Base-by-base conservation (phyloP, 92 coral and sea anemone genomes). In the Montipora capitata region DNA sequence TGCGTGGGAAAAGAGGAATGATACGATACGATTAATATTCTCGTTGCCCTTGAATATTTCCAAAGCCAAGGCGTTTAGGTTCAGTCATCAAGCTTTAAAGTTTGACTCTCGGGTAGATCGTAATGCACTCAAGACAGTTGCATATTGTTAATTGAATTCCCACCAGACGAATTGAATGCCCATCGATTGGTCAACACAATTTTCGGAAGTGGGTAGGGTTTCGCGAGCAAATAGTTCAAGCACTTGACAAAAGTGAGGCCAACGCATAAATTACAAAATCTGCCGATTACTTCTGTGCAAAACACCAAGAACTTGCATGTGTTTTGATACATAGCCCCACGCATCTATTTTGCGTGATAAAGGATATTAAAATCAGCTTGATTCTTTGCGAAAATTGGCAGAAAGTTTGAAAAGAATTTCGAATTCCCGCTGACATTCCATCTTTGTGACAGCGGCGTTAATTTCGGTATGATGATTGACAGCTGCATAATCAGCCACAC, bases 401-500 rank as follows among this genome's bases (percentile, higher is more conserved):
- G 39, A 18, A 81, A 81, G 63, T 79, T 65, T 79, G 74, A 79
- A 27, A 59, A 44, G 66, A 27, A 72, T 59, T 83, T 57, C 15
- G 69, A 57, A 83, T 72, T 70, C 87, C 87, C 79, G 72, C 87
- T 72, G 68, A 78, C 96, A 93, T 95, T 95, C 92, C 86, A 90
- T 71, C 15, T 75, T 57, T 66, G 93, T 93, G 96, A 93, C 90
- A 68, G 94, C 73, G 87, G 80, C 84, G 91, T 80, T 79, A 85
- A 86, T 76, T 88, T 92, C 85, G 92, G 83, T 11, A 44, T 64
- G 75, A 74, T 93, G 98, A 95, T 95, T 95, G 98, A 91, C 98
- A 88, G 94, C 49, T 40, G 76, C 63, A 49, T 78, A 75, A 78
- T 38, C 76, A 76, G 0, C 61, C 61, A 13, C 61, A 5, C 0